Base-by-base conservation (phyloP, 2,888 invertebrate genomes). In the Dyspetes luteomarginatus region DNA sequence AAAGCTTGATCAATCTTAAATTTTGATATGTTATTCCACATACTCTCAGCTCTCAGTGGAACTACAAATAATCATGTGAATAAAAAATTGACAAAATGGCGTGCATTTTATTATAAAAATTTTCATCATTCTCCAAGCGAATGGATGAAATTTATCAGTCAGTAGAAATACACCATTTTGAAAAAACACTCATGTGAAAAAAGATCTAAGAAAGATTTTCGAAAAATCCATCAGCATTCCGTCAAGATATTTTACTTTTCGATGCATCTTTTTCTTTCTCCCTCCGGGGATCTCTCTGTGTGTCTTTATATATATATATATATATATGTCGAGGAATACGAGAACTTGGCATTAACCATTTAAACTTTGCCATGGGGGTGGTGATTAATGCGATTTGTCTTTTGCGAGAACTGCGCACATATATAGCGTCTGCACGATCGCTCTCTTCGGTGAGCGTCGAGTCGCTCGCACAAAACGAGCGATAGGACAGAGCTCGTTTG, bases 401-500 rank as follows among this genome's bases (percentile, higher is more conserved):
- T 76, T 71, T 45, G 84, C 78, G 82, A 78, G 81, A 87, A 87
- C 86, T 87, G 85, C 85, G 87, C 86, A 86, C 86, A 87, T 65
- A 48, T 65, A 26, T 65, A 88, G 87, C 86, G 85, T 43, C 24
- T 50, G 3, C 15, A 30, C 26, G 7, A 78, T 86, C 84, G 83
- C 81, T 86, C 85, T 87, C 86, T n/a, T 86, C 86, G 83, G 74
- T 81, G 77, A 64, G 65, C 69, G 76, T 56, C 72, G n/a, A n/a
- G 75, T 84, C 78, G 84, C 83, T 86, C 85, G 73, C 77, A 69
- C 82, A 88, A 88, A 89, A 89, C 85, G 87, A 88, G 85, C 82
- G 87, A 67, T 28, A 73, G 22, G 48, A 24, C 26, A 58, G 62
- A 5, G 41, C 30, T 43, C 58, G 36, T 41, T 30, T 36, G 52